Evolutionary conservation across 2,113 vertebrate species (phyloP), one percentile per base, ranked within the genome.

Genomic region (Phalacrocorax pelagicus): DNA sequence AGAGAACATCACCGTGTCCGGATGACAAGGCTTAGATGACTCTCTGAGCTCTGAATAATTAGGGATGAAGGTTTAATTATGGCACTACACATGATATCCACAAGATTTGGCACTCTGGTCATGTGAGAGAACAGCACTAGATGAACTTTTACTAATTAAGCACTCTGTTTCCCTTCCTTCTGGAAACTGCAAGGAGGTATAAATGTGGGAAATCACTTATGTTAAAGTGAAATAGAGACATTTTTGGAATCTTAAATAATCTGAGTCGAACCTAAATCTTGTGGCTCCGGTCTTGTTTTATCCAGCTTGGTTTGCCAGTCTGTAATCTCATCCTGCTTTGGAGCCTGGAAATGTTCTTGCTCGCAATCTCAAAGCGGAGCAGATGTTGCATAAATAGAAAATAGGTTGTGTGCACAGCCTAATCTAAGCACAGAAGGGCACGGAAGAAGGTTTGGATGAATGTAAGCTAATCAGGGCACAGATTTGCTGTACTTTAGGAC

Each of bases 351-450:
- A 87, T 85, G 91, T 94, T 94, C 96, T 97, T 94, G 94, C 78
- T 96, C 9, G 2, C 94, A 89, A 95, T 95, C 96, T 97, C 91
- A 91, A 94, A 95, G 95, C 54, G 0, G 86, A 96, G 89, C 95
- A 95, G 93, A 97, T 97, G 97, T 97, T 96, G 89, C 94, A 89
- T 97, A 96, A 95, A 95, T 80, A 95, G 95, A 94, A 97, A 97
- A 96, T 94, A 95, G 94, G 94, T 96, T 97, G 94, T 95, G 89
- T 85, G 92, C 59, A 66, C 89, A 92, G 81, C 91, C 94, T 94
- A 86, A 97, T 95, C 92, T 95, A 89, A 94, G 80, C 86, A 87
- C 70, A 85, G 62, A 75, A 86, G 52, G 79, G 77, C 80, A 86
- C 77, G 91, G 89, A 92, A 95, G 82, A 91, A 87, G 84, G 86